Evolutionary conservation across 2,888 invertebrate species (phyloP).

Genomic region (Pardosa pseudoannulata): DNA sequence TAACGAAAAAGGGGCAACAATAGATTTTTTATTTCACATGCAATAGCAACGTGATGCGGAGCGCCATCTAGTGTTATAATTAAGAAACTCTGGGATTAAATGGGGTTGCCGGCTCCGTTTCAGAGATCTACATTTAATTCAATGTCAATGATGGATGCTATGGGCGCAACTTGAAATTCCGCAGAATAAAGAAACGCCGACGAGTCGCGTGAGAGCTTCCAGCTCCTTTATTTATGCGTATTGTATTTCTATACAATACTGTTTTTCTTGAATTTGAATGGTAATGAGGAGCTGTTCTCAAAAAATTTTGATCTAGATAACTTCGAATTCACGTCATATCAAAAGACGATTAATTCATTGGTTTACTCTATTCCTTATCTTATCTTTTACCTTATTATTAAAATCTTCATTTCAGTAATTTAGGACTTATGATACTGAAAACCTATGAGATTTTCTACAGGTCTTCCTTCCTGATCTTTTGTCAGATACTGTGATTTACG

Average conservation of each 20-base stretch:
- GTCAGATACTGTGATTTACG: too few relatives aligned
- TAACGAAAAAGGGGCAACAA: slow-evolving; percentile 55
- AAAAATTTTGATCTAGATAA: too few relatives aligned
- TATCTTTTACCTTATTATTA: too few relatives aligned
- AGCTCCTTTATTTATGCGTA: not conserved
- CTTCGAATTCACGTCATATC: too few relatives aligned
- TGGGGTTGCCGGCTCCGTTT: not conserved
- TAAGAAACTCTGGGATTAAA: not conserved
- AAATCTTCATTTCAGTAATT: too few relatives aligned
- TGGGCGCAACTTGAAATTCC: not conserved
- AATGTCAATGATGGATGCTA: not conserved
- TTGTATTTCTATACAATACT: not conserved
- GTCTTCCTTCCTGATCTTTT: too few relatives aligned
- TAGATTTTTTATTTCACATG: slow-evolving; percentile 47
- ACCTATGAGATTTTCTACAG: too few relatives aligned
- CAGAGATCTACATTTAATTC: not conserved
- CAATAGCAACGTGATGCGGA: slow-evolving; percentile 8
- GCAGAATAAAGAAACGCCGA: not conserved
- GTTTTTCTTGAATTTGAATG: not conserved
- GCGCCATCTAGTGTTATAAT: slow-evolving; percentile 31
- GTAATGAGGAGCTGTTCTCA: not conserved
- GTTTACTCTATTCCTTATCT: too few relatives aligned
- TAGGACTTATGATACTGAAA: too few relatives aligned
- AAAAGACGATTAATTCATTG: too few relatives aligned
- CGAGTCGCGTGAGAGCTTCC: not conserved